phyloP scores from a whole-genome alignment of 1,140 invertebrate species.

The Gonioctena quinquepunctata region DNA sequence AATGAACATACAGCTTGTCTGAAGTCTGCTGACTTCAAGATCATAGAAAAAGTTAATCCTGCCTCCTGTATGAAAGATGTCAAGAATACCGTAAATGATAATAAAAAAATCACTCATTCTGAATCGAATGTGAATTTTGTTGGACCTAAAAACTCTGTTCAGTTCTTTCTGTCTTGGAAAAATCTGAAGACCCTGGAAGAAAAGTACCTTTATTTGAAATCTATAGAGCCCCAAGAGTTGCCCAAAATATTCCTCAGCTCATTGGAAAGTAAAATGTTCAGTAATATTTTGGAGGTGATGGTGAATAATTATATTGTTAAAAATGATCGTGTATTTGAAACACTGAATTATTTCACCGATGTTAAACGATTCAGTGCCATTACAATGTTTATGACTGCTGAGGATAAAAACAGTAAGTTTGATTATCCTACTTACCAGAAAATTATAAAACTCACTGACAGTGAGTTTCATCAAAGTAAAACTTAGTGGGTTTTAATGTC shows the following conservation, averaged over 20 bases:
- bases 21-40: constrained; percentile 38
- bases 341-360: constrained; percentile 35
- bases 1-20: constrained; percentile 12
- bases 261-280: constrained; percentile 43
- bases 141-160: constrained; percentile 42
- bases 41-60: constrained; percentile 30
- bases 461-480: too few relatives aligned
- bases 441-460: too few relatives aligned
- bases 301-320: constrained; percentile 34
- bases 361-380: constrained; percentile 45
- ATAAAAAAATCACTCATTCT: constrained; percentile 15
- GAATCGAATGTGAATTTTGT: constrained; percentile 21
- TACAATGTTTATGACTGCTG: constrained; percentile 41
- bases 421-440: too few relatives aligned
- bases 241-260: constrained; percentile 45
- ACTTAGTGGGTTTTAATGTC: too few relatives aligned
- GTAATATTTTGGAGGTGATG: constrained; percentile 43
- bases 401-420: constrained; percentile 48
- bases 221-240: constrained; percentile 37
- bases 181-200: constrained; percentile 30
- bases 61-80: constrained; percentile 20
- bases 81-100: constrained; percentile 31
- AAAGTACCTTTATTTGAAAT: constrained; percentile 41
- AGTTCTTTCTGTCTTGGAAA: constrained; percentile 44
- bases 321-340: constrained; percentile 33